These are phyloP conservation scores for Pachyramphus minor DNA, from an alignment of 2,113 vertebrate species.

Conservation along the genomic window DNA sequence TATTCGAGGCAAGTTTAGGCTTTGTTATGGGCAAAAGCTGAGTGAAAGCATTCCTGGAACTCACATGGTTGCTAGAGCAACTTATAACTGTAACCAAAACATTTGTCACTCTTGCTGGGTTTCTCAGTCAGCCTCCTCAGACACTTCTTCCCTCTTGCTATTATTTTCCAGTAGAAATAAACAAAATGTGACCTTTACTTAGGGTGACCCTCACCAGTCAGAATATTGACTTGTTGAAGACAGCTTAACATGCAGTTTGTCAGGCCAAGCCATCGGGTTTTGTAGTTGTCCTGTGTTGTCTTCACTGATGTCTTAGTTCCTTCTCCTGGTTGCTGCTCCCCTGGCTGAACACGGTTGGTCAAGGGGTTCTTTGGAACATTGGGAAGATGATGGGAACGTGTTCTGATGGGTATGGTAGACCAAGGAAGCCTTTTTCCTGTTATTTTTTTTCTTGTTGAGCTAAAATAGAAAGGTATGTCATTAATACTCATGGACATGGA, in stretches of 20 bases:
- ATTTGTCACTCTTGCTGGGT: not conserved
- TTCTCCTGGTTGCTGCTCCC: not conserved
- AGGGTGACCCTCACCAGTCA: not conserved
- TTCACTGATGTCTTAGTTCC: not conserved
- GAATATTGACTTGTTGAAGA: not conserved
- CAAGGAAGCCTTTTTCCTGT: not conserved
- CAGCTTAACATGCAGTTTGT: not conserved
- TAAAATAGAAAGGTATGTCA: not conserved
- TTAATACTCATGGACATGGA: not conserved
- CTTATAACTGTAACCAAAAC: not conserved
- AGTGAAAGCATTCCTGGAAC: conserved; percentile 1
- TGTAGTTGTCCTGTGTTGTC: not conserved
- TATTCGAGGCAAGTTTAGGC: conserved; percentile 30
- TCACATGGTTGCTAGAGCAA: not conserved
- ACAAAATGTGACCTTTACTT: not conserved
- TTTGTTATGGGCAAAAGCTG: not conserved
- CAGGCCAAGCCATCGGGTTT: not conserved
- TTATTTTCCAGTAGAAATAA: not conserved
- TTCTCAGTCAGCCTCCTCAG: not conserved
- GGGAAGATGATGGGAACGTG: not conserved
- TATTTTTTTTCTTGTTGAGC: not conserved
- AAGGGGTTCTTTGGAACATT: not conserved
- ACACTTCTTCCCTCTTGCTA: not conserved
- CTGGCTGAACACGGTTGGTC: not conserved
- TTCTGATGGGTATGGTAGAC: not conserved